Evolutionary conservation across 2,797 vertebrate species (phyloP), one percentile per base, ranked within the genome.

Genomic region (Podarcis siculus): DNA sequence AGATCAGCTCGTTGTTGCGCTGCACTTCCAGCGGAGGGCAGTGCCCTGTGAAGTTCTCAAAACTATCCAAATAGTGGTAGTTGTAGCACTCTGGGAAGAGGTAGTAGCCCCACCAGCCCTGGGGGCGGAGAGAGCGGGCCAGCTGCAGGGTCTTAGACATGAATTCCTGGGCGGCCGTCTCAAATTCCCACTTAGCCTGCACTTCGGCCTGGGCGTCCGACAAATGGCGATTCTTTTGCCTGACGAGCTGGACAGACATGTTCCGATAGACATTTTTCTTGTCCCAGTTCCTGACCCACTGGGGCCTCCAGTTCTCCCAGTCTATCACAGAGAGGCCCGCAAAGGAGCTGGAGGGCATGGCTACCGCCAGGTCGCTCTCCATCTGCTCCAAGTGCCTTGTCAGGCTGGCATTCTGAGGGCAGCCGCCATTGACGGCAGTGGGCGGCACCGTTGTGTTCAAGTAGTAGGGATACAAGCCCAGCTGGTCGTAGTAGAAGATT

Each of bases 81-180:
- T 94, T 94, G 66, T 94, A 94, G 86, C 93, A 94, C 13, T 94
- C 93, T 1, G 93, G 93, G 37, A 89, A 94, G 72, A 94, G 92
- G 82, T 93, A 94, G 80, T 90, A 92, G 45, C 93, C 93, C 93
- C 93, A 94, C 83, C 90, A 89, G 45, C 91, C 83, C 2, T 49
- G 37, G 1, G 92, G 91, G 1, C 92, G 88, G 35, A 93, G 82
- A 15, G 77, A 77, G 61, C 83, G 87, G 0, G 89, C 91, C 64
- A 91, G 30, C 30, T 85, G 87, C 49, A 94, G 89, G 3, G 92
- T 93, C 55, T 91, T 81, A 0, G 45, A 75, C 88, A 94, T 92
- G 86, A 94, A 93, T 4, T 61, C 64, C 76, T 77, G 75, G 1
- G 93, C 91, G 1, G 91, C 85, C 1, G 89, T 79, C 81, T 93